Base-by-base conservation (phyloP, 1,140 invertebrate species). In the Bradysia coprophila region DNA sequence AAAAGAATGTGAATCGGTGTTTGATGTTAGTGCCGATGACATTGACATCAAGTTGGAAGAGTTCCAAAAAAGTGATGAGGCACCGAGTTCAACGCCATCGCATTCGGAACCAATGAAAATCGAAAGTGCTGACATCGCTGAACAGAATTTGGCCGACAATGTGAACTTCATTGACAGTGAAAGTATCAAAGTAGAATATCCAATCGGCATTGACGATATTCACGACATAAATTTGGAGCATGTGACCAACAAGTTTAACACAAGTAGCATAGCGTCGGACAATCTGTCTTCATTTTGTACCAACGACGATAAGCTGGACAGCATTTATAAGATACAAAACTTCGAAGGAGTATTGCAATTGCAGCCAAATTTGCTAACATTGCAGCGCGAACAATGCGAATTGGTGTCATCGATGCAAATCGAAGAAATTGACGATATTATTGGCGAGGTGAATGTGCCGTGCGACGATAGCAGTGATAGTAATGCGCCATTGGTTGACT, bases 331-430 rank as follows among this genome's bases (percentile, higher is more conserved):
- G 13, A 28, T 28, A 28, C 24, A 28, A 36, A 16, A 32, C 44
- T 41, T 31, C 41, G 39, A 31, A 24, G 45, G 43, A 13, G 45
- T 46, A 1, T 32, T 43, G 11, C 45, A 46, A 38, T 37, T 46
- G 20, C 45, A 46, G 38, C 43, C 45, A 20, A 46, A 46, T 37
- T 46, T 42, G 2, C 34, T 46, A 5, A 46, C 43, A 36, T 28
- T 46, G 11, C 16, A 42, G 23, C 45, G 44, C 9, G 5, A 36
- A 8, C 10, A 36, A 11, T 4, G 33, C 6, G 33, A 36, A 36
- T 15, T 36, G 18, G 18, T 18, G 9, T 10, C 19, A 39, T 5
- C 19, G 19, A 21, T 8, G 10, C n/a, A 39, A 22, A 6, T 39
- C 20, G 5, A 39, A n/a, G n/a, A 10, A 9, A 13, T 13, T n/a